Conservation (phyloP, 1,140 invertebrate species). For the Lasioglossum baleicum region DNA sequence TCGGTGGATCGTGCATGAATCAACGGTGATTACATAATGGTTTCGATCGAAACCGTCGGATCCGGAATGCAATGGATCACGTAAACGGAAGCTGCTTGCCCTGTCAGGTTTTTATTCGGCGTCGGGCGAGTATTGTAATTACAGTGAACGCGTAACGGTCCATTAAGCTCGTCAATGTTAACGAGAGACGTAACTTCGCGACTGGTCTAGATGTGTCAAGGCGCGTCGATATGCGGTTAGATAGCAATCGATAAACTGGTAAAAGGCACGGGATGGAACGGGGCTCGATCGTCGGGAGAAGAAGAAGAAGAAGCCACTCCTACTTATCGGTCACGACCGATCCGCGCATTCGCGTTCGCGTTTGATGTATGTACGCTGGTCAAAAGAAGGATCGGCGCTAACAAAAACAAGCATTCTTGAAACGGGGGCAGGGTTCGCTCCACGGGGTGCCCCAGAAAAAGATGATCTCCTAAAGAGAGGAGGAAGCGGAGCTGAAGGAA, state of each 20-base stretch:
- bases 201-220: constrained; percentile 56
- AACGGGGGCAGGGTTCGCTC: neutral
- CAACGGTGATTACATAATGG: too few species aligned
- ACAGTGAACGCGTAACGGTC: constrained; percentile 46
- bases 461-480: neutral
- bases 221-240: constrained; percentile 36
- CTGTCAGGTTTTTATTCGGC: neutral
- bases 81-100: neutral
- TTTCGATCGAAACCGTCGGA: neutral
- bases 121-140: constrained; percentile 11
- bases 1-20: too few species aligned
- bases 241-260: constrained; percentile 58
- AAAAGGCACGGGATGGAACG: constrained; percentile 26
- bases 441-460: neutral
- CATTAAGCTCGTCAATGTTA: constrained; percentile 48
- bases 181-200: constrained; percentile 38
- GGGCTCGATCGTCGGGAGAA: too few species aligned
- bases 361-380: neutral
- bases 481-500: too few species aligned
- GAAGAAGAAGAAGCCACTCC: constrained; percentile 15
- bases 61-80: neutral
- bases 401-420: neutral
- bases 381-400: neutral
- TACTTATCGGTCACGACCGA: constrained; percentile 21
- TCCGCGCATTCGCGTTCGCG: neutral